Percentiles rank a stretch among this genome's conserved stretches.
Conservation (phyloP, 2,113 vertebrate species). For the Aplodontia rufa region DNA sequence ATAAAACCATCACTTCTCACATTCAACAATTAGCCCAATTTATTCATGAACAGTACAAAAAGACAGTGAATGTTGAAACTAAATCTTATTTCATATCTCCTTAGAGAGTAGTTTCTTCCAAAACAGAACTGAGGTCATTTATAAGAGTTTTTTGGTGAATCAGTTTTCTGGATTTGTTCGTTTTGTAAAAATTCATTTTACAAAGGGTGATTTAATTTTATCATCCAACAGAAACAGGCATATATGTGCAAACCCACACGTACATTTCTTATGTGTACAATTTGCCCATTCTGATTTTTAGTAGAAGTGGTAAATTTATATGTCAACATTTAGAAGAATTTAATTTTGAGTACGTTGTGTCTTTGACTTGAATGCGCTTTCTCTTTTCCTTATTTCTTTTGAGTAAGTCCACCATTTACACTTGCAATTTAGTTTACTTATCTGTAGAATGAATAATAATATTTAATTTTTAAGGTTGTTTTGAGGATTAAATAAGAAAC, state of each 20-base stretch:
- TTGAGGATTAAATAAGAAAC: not conserved
- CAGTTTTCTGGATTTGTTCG: not conserved
- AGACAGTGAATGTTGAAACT: constrained; percentile 60
- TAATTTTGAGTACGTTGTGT: not conserved
- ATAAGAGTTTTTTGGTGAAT: constrained; percentile 16
- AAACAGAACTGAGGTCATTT: constrained; percentile 63
- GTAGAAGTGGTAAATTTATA: not conserved
- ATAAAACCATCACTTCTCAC: constrained; percentile 64
- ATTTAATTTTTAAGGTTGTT: constrained; percentile 3
- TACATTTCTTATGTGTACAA: not conserved
- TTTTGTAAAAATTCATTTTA: no score
- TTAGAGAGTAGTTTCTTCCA: constrained; percentile 13
- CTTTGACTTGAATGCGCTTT: not conserved
- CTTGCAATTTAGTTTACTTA: not conserved
- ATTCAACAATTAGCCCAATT: constrained; percentile 58
- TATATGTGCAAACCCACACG: not conserved
- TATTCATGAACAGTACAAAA: constrained; percentile 36
- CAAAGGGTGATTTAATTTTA: not conserved
- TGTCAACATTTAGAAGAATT: constrained; percentile 23
- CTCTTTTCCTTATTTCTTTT: not conserved
- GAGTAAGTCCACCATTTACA: not conserved
- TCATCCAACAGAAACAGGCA: not conserved
- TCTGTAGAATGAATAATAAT: not conserved
- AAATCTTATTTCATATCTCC: constrained; percentile 54
- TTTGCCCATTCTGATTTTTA: constrained; percentile 54